Evolutionary conservation across 2,113 vertebrate species (phyloP), one percentile per base, ranked within the genome.

Genomic region (Xiphias gladius): DNA sequence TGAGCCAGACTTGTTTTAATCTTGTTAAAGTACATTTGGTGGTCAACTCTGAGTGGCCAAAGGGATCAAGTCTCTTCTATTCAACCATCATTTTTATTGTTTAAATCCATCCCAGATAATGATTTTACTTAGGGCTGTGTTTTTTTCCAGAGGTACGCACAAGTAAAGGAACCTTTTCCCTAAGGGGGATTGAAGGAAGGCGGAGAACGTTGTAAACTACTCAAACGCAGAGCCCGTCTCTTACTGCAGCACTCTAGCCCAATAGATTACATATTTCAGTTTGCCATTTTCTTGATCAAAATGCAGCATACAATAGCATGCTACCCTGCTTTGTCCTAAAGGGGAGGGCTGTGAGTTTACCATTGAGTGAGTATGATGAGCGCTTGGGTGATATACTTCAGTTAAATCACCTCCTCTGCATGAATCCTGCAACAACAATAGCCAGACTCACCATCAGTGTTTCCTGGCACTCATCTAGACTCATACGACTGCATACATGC

Each of bases 401-500:
- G 52, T 55, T 73, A 64, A 86, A 80, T 73, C 57, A 58, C 37
- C 76, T 74, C 30, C 24, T 58, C 55, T 43, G 37, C 37, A 74
- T 76, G 55, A 76, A 74, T 86, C 57, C 79, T 63, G 66, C 69
- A 39, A 67, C 48, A 68, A 59, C 54, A 73, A 80, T 59, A 65
- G 63, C 62, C 64, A 64, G 62, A 63, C 19, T 62, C 52, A 62
- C 46, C 48, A 65, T 80, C 69, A 70, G 19, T 35, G 55, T 73
- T 77, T 73, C 74, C 59, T 80, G 80, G 63, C 52, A 79, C 70
- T 77, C 43, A 64, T 67, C 52, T 62, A 37, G 17, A 84, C 69
- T 82, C 63, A 73, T 58, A 63, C 50, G 82, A 59, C n/a, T 58
- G 58, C 9, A 67, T 52, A 59, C 4, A 28, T 30, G 22, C 64